phyloP scores from a whole-genome alignment of 2,888 invertebrate species.

The Griposia aprilina region DNA sequence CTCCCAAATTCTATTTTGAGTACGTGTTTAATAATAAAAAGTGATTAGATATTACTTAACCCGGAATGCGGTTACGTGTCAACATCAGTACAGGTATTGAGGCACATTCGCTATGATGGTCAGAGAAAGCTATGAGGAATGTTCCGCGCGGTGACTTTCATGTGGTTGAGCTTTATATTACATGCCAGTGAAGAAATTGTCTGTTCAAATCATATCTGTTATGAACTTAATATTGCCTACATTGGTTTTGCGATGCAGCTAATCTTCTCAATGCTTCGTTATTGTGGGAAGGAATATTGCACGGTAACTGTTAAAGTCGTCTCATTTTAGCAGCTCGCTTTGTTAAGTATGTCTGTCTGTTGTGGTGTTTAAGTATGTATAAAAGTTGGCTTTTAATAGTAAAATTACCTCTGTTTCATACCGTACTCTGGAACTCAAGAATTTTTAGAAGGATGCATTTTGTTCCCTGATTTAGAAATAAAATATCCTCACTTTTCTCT shows the following conservation, averaged over 20 bases:
- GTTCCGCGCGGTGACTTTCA: slow-evolving; percentile 80
- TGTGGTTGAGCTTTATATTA: slow-evolving; percentile 78
- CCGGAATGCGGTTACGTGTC: slow-evolving; percentile 69
- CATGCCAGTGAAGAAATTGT: slow-evolving; percentile 72
- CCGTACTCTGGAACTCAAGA: background rate
- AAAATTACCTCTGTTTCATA: background rate
- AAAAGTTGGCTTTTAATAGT: background rate
- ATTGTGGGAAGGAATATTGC: slow-evolving; percentile 49
- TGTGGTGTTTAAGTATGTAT: too few relatives aligned
- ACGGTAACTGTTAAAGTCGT: slow-evolving; percentile 20
- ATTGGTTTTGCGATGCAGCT: slow-evolving; percentile 43
- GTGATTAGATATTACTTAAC: slow-evolving; percentile 60
- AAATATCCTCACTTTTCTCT: background rate
- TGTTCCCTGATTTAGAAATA: background rate
- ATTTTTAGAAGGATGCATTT: background rate
- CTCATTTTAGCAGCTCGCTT: slow-evolving; percentile 14
- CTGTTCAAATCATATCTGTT: slow-evolving; percentile 68
- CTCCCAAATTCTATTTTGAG: slow-evolving; percentile 31
- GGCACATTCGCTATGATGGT: slow-evolving; percentile 69
- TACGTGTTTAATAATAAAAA: slow-evolving; percentile 33
- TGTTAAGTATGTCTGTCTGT: slow-evolving; percentile 4
- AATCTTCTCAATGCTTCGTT: slow-evolving; percentile 43
- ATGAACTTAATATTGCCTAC: slow-evolving; percentile 55
- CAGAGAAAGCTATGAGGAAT: slow-evolving; percentile 81
- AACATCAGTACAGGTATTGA: slow-evolving; percentile 60